Conservation (phyloP, 2,113 vertebrate species). For the Plectropomus leopardus region DNA sequence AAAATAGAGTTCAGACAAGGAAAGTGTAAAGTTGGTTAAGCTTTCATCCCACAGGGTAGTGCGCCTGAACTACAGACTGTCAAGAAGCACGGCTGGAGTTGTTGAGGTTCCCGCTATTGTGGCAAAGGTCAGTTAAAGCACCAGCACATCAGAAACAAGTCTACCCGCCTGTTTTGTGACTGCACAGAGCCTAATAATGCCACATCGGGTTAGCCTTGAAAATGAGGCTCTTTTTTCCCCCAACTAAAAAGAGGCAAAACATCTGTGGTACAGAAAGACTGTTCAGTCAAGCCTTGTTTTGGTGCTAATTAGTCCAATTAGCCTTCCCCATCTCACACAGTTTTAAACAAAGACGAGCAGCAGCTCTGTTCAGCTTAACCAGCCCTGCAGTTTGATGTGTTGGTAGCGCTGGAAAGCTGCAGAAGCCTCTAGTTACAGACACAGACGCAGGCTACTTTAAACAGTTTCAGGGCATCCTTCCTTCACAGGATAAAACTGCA, state of each 20-base stretch:
- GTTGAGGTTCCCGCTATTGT: slow-evolving; percentile 28
- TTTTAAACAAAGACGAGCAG: slow-evolving; percentile 72
- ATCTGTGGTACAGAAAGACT: slow-evolving; percentile 69
- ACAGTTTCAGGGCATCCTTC: slow-evolving; percentile 58
- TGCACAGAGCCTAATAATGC: slow-evolving; percentile 42
- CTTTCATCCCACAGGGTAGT: slow-evolving; percentile 43
- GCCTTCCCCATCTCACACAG: slow-evolving; percentile 67
- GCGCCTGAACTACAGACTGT: slow-evolving; percentile 35
- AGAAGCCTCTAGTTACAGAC: slow-evolving; percentile 67
- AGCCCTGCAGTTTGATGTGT: slow-evolving; percentile 66
- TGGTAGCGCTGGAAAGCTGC: slow-evolving; percentile 62
- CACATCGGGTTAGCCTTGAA: slow-evolving; percentile 59
- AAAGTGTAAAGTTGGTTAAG: slow-evolving; percentile 36
- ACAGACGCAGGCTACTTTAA: slow-evolving; percentile 61
- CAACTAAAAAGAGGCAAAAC: slow-evolving; percentile 58
- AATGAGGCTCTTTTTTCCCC: slow-evolving; percentile 50
- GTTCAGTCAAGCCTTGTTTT: slow-evolving; percentile 70
- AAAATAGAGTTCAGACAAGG: slow-evolving; percentile 25
- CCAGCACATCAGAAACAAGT: slow-evolving; percentile 54
- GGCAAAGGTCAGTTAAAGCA: slow-evolving; percentile 61
- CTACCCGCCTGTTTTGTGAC: slow-evolving; percentile 28
- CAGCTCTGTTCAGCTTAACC: slow-evolving; percentile 57
- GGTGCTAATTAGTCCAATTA: slow-evolving; percentile 82
- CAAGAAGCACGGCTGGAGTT: slow-evolving; percentile 37
- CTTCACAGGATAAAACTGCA: slow-evolving; percentile 48